phyloP scores from a whole-genome alignment of 2,888 invertebrate genomes.

The Pristionchus entomophagus region DNA sequence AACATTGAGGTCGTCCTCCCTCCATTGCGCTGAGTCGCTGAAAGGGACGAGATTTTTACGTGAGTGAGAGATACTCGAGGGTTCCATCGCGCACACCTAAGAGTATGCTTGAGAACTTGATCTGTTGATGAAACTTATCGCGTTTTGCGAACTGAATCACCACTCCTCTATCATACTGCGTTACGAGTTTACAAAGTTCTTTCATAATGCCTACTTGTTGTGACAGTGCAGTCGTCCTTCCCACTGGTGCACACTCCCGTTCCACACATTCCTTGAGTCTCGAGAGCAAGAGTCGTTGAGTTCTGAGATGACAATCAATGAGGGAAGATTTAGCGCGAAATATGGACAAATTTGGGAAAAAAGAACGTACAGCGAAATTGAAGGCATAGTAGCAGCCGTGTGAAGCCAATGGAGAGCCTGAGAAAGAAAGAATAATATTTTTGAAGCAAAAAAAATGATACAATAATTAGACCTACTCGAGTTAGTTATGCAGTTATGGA shows the following conservation, averaged over 20 bases:
- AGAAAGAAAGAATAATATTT: neutral
- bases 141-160: too few species aligned
- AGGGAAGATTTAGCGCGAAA: too few species aligned
- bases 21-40: neutral
- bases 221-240: neutral
- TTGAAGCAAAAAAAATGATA: neutral
- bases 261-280: neutral
- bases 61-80: too few species aligned
- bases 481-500: neutral
- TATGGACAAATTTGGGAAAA: neutral
- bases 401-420: neutral
- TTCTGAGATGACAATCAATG: neutral
- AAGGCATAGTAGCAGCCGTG: constrained; percentile 28
- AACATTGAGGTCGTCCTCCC: neutral
- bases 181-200: too few species aligned
- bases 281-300: neutral
- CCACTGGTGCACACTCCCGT: neutral
- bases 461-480: neutral
- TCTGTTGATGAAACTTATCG: too few species aligned
- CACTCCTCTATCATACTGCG: too few species aligned
- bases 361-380: neutral
- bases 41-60: neutral
- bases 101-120: too few species aligned
- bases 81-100: too few species aligned
- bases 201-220: neutral